Percentiles rank a stretch among this genome's conserved stretches.
phyloP scores from a whole-genome alignment of 53 echinoderm and acorn worm species.

The Mesocentrotus franciscanus region DNA sequence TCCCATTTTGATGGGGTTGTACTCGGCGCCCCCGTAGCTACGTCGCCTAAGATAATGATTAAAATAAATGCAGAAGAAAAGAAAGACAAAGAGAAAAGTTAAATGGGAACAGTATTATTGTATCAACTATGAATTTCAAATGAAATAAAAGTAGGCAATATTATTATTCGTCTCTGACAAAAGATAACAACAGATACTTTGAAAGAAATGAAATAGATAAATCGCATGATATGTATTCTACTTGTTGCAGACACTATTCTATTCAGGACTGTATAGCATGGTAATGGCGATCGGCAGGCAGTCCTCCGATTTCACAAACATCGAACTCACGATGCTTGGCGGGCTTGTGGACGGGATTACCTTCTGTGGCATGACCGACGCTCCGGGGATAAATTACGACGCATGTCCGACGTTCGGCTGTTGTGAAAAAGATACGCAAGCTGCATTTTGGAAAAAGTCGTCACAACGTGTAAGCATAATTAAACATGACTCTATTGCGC shows the following conservation, averaged over 20 bases:
- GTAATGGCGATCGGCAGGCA: slow-evolving; percentile 39
- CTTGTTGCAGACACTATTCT: slow-evolving; percentile 60
- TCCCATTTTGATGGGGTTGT: too few relatives aligned
- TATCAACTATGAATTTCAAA: too few relatives aligned
- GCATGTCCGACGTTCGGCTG: slow-evolving; percentile 65
- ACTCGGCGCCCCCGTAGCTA: too few relatives aligned
- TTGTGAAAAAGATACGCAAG: slow-evolving; percentile 60
- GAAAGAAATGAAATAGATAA: neutral
- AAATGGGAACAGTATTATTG: too few relatives aligned
- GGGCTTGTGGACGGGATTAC: slow-evolving; percentile 58
- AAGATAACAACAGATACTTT: neutral
- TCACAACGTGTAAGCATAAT: slow-evolving; percentile 43
- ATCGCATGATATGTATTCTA: neutral
- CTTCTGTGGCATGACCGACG: slow-evolving; percentile 73
- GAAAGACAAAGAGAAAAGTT: too few relatives aligned
- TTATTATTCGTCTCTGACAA: too few relatives aligned
- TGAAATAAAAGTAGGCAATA: too few relatives aligned
- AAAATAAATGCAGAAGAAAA: too few relatives aligned
- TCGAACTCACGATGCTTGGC: slow-evolving; percentile 68
- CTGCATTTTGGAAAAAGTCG: slow-evolving; percentile 79
- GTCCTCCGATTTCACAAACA: slow-evolving; percentile 47
- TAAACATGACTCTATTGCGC: too few relatives aligned
- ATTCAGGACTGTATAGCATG: slow-evolving; percentile 67
- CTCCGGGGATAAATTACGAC: slow-evolving; percentile 63
- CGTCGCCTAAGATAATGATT: too few relatives aligned